Conservation (phyloP, 2,888 invertebrate genomes). For the Argyresthia albistria region DNA sequence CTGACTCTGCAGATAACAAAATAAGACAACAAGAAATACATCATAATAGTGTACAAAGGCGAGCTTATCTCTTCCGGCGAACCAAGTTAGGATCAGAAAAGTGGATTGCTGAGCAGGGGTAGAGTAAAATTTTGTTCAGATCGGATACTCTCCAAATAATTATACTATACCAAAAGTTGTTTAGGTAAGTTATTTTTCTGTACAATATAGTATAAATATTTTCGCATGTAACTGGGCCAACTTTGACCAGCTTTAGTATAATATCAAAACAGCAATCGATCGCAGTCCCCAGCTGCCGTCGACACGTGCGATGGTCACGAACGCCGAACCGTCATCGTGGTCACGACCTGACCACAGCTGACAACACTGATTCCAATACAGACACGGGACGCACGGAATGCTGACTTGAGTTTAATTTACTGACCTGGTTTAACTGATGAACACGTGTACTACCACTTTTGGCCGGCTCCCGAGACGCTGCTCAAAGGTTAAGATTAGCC, state of each 20-base stretch:
- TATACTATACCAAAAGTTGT: not conserved
- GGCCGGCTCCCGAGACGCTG: too few species aligned
- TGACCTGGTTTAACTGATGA: too few species aligned
- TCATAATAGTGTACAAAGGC: too few species aligned
- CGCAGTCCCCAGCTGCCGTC: slow-evolving; percentile 8
- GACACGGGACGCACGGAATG: too few species aligned
- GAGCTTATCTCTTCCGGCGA: too few species aligned
- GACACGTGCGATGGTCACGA: slow-evolving; percentile 62
- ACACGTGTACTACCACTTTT: too few species aligned
- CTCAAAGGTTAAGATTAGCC: too few species aligned
- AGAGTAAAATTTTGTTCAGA: not conserved
- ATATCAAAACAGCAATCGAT: slow-evolving; percentile 1
- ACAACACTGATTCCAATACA: not conserved
- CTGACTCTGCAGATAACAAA: too few species aligned
- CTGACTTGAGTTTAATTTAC: too few species aligned
- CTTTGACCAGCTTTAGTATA: not conserved
- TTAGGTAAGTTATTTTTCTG: not conserved
- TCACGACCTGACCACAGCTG: not conserved
- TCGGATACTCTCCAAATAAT: not conserved
- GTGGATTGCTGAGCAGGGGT: too few species aligned
- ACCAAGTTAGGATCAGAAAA: too few species aligned
- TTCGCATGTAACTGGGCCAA: not conserved
- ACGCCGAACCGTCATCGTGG: slow-evolving; percentile 4
- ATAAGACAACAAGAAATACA: too few species aligned
- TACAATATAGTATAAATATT: not conserved